A percentile compares a stretch with the other conserved stretches of the same genome.
Evolutionary conservation across 2,113 vertebrate genomes (phyloP).

Genomic region (Montifringilla adamsi): DNA sequence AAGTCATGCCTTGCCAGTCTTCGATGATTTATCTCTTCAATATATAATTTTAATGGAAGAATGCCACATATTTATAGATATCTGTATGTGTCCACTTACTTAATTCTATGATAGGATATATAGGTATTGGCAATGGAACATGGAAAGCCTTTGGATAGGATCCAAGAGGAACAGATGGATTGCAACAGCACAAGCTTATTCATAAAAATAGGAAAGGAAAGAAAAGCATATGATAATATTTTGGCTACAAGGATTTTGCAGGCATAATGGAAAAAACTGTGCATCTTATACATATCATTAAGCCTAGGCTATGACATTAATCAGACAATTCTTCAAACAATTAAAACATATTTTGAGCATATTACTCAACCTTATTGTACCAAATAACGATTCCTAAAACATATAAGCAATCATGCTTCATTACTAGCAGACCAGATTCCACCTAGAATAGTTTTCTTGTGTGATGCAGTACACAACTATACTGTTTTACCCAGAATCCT

Average conservation of each 20-base stretch:
- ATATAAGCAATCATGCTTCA: background rate
- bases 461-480: background rate
- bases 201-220: background rate
- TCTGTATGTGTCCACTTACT: background rate
- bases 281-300: background rate
- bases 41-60: background rate
- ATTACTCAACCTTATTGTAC: background rate
- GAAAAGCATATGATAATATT: background rate
- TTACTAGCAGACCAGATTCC: background rate
- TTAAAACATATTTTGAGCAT: background rate
- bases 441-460: background rate
- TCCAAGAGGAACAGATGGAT: background rate
- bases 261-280: background rate
- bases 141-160: background rate
- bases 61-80: background rate
- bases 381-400: background rate
- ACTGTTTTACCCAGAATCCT: background rate
- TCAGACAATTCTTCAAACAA: constrained; percentile 1
- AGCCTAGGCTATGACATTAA: background rate
- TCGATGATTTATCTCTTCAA: background rate
- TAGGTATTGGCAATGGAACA: background rate
- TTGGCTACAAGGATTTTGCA: background rate
- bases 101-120: background rate
- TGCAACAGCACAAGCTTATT: background rate
- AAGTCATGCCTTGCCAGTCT: background rate